These are phyloP conservation scores for Bellardia pandia DNA, from an alignment of 2,888 invertebrate genomes.

Conservation along the genomic window DNA sequence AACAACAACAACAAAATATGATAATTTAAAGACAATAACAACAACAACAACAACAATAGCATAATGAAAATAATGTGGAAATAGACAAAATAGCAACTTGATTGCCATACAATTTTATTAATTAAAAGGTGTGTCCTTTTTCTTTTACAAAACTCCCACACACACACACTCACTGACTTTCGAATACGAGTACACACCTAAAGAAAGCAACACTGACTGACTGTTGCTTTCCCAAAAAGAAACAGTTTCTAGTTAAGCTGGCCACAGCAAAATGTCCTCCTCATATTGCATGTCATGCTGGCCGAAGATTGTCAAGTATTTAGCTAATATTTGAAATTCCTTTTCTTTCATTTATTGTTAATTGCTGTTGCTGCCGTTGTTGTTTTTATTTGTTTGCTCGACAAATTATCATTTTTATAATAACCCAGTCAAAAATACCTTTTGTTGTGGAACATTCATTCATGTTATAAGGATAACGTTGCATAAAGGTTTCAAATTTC, in stretches of 20 bases:
- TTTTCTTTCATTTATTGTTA: background rate
- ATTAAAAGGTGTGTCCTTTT: constrained; percentile 71
- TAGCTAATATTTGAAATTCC: constrained; percentile 37
- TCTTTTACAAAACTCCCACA: constrained; percentile 12
- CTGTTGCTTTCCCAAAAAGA: constrained; percentile 13
- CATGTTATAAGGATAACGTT: no score
- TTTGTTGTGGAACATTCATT: background rate
- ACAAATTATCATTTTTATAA: constrained; percentile 64
- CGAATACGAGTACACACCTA: background rate
- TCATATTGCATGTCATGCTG: constrained; percentile 30
- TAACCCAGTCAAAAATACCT: constrained; percentile 40
- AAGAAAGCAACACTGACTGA: background rate
- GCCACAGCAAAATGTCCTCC: background rate
- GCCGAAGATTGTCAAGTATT: constrained; percentile 12
- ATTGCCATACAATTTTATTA: constrained; percentile 69
- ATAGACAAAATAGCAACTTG: constrained; percentile 36
- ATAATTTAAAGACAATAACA: constrained; percentile 12
- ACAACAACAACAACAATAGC: constrained; percentile 15
- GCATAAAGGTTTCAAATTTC: constrained; percentile 63
- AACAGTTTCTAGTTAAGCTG: background rate
- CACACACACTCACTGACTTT: background rate
- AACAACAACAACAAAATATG: background rate
- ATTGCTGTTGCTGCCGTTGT: background rate
- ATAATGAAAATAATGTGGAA: constrained; percentile 10
- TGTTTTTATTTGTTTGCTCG: constrained; percentile 39